These are phyloP conservation scores for Drosophila guanche DNA, from an alignment of 1,140 invertebrate species.

Conservation along the genomic window DNA sequence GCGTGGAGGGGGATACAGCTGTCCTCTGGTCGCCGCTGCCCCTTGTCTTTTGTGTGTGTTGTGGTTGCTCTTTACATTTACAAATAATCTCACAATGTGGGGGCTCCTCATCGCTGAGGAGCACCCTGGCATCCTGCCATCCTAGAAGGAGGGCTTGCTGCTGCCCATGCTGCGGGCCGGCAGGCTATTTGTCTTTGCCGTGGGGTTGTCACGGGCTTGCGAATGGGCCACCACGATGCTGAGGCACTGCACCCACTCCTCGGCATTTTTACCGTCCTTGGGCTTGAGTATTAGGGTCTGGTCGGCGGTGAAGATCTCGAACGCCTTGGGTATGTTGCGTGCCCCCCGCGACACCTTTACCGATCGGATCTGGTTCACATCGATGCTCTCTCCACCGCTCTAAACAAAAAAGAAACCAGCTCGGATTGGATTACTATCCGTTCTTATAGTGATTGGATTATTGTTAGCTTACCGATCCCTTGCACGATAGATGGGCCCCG, in stretches of 20 bases:
- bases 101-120: background rate
- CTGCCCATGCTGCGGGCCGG: slow-evolving; percentile 85
- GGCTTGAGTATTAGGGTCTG: slow-evolving; percentile 96
- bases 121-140: slow-evolving; percentile 10
- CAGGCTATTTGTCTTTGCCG: slow-evolving; percentile 87
- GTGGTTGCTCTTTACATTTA: slow-evolving; percentile 69
- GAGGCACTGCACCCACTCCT: slow-evolving; percentile 96
- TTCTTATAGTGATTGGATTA: no score
- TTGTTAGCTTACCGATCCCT: slow-evolving; percentile 89
- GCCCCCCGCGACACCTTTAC: slow-evolving; percentile 94
- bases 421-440: no score
- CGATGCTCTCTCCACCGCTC: slow-evolving; percentile 90
- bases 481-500: slow-evolving; percentile 94
- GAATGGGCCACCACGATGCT: slow-evolving; percentile 94
- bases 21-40: slow-evolving; percentile 41
- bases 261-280: slow-evolving; percentile 96
- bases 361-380: slow-evolving; percentile 95
- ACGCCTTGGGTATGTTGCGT: slow-evolving; percentile 95
- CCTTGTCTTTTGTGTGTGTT: slow-evolving; percentile 53
- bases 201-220: slow-evolving; percentile 87
- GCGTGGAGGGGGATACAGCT: slow-evolving; percentile 15
- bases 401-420: slow-evolving; percentile 69
- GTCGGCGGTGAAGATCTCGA: slow-evolving; percentile 97
- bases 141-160: slow-evolving; percentile 81
- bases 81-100: slow-evolving; percentile 78